Conservation (phyloP, 2,113 vertebrate genomes). For the Zosterops hypoxanthus region DNA sequence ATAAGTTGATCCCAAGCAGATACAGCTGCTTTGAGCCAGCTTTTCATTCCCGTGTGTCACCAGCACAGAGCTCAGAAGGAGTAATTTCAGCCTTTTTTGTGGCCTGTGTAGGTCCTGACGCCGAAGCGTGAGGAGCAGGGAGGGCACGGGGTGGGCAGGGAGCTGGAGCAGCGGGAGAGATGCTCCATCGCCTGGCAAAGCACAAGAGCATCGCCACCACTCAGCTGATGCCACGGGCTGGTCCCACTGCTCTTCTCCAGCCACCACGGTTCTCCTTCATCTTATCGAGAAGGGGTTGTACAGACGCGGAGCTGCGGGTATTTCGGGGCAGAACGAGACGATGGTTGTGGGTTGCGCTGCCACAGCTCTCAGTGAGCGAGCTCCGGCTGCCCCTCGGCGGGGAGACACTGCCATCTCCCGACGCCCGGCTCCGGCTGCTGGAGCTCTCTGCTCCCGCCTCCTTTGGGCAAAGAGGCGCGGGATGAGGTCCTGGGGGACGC, state of each 20-base stretch:
- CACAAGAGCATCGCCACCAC: rapidly evolving
- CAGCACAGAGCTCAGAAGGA: not conserved
- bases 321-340: rapidly evolving
- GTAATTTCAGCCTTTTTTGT: not conserved
- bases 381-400: not conserved
- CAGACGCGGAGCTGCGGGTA: rapidly evolving
- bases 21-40: not conserved
- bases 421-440: not conserved
- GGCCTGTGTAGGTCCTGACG: not conserved
- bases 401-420: conserved; percentile 68
- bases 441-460: rapidly evolving
- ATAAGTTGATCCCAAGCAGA: not conserved
- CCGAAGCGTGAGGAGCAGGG: not conserved
- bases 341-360: too few species aligned
- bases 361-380: not conserved
- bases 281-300: rapidly evolving
- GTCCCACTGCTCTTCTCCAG: not conserved
- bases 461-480: not conserved
- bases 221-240: not conserved
- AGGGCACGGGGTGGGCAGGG: not conserved
- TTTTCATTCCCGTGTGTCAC: not conserved
- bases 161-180: not conserved
- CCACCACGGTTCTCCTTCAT: not conserved
- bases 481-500: rapidly evolving
- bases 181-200: rapidly evolving